phyloP scores from a whole-genome alignment of 92 coral and sea anemone species.

The Meandrina meandrites region DNA sequence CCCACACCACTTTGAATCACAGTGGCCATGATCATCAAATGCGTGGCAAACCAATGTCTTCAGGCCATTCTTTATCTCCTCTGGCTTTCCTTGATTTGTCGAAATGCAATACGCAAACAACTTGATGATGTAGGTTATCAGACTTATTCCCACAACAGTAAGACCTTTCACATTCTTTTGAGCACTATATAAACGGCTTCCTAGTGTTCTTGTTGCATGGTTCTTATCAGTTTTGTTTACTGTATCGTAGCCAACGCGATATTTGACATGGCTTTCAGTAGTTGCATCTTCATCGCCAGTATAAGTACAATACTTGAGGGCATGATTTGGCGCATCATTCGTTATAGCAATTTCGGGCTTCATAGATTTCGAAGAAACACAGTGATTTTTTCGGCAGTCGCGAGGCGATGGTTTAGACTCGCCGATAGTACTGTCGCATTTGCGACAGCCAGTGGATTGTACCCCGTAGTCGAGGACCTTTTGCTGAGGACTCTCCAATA shows the following conservation, averaged over 20 bases:
- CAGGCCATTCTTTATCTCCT: conserved; percentile 12
- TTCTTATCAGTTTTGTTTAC: conserved; percentile 33
- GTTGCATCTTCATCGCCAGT: conserved; percentile 53
- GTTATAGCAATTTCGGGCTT: conserved; percentile 11
- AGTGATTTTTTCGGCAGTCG: conserved; percentile 47
- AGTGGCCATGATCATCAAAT: conserved; percentile 38
- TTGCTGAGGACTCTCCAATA: conserved; percentile 17
- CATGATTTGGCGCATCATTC: background rate
- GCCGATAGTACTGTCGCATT: background rate
- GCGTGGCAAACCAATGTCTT: conserved; percentile 43
- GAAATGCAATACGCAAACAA: conserved; percentile 16
- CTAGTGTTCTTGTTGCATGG: conserved; percentile 47
- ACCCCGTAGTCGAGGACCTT: conserved; percentile 4
- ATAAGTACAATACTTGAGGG: too few relatives aligned
- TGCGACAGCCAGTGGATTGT: conserved; percentile 5
- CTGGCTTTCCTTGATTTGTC: conserved; percentile 45
- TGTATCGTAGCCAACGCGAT: conserved; percentile 27
- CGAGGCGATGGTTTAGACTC: background rate
- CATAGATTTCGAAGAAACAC: conserved; percentile 16
- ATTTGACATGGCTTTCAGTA: background rate
- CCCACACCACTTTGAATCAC: conserved; percentile 41
- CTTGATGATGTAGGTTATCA: too few relatives aligned
- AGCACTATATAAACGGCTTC: conserved; percentile 19
- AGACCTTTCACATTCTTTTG: conserved; percentile 33
- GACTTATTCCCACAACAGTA: conserved; percentile 25